Evolutionary conservation across 2,888 invertebrate genomes (phyloP).

Genomic region (Beris chalybata): DNA sequence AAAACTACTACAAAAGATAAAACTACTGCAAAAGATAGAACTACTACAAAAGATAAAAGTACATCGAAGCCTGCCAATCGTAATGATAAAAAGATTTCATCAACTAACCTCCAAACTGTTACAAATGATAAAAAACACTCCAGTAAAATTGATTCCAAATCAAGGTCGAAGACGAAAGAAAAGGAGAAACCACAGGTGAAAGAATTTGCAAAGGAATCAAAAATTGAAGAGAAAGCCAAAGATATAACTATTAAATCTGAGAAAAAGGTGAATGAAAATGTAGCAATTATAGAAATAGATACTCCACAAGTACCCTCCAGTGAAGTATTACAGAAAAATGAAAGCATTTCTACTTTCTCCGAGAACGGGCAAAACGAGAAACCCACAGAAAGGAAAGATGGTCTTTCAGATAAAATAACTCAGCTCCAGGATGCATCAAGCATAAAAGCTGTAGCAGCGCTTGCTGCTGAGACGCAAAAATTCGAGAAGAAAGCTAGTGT

Average conservation of each 20-base stretch:
- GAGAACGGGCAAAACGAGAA: too few relatives aligned
- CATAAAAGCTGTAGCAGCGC: too few relatives aligned
- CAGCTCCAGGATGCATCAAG: too few relatives aligned
- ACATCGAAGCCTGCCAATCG: conserved; percentile 16
- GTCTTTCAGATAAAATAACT: too few relatives aligned
- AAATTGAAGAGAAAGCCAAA: conserved; percentile 30
- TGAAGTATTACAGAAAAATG: too few relatives aligned
- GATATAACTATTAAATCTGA: background rate
- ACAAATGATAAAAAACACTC: conserved; percentile 2
- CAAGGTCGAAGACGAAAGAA: conserved; percentile 41
- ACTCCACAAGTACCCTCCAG: too few relatives aligned
- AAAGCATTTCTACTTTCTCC: too few relatives aligned
- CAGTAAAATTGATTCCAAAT: conserved; percentile 41
- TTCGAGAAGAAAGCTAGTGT: too few relatives aligned
- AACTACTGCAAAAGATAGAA: conserved; percentile 1
- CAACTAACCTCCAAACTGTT: conserved; percentile 36
- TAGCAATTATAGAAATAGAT: too few relatives aligned
- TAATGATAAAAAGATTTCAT: conserved; percentile 31
- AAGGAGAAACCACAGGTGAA: conserved; percentile 45
- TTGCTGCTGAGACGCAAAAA: conserved; percentile 38
- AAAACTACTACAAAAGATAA: conserved; percentile 21
- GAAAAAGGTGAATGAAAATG: too few relatives aligned
- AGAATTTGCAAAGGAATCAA: conserved; percentile 46
- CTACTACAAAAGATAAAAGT: background rate
- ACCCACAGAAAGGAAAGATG: too few relatives aligned